Conservation (phyloP, 1,140 invertebrate species). For the Myzus persicae region DNA sequence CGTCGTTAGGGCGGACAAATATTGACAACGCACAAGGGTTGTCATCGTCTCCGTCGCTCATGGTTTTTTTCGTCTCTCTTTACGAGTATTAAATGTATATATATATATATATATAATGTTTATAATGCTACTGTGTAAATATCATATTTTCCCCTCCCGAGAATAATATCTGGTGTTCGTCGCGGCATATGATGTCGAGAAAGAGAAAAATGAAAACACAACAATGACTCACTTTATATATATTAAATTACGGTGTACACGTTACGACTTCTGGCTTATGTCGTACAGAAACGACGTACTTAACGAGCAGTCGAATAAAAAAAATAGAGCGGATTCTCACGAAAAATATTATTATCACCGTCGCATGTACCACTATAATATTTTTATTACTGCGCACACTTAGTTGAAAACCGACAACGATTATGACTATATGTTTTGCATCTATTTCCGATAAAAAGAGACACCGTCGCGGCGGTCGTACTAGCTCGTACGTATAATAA, state of each 20-base stretch:
- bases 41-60: neutral
- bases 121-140: neutral
- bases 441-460: neutral
- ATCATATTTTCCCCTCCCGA: neutral
- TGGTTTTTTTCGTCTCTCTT: conserved; percentile 34
- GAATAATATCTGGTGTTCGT: neutral
- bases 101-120: neutral
- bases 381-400: neutral
- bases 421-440: neutral
- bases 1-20: conserved; percentile 14
- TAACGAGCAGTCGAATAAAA: neutral
- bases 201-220: conserved; percentile 20
- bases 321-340: neutral
- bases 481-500: no score
- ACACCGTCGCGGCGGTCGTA: no score
- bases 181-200: neutral
- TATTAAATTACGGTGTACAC: neutral
- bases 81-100: neutral
- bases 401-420: neutral
- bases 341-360: neutral
- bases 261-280: conserved; percentile 38
- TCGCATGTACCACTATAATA: neutral
- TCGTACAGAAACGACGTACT: neutral
- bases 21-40: conserved; percentile 21
- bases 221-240: conserved; percentile 25